These are phyloP conservation scores for Oplegnathus fasciatus DNA, from an alignment of 2,113 vertebrate genomes.

Conservation along the genomic window DNA sequence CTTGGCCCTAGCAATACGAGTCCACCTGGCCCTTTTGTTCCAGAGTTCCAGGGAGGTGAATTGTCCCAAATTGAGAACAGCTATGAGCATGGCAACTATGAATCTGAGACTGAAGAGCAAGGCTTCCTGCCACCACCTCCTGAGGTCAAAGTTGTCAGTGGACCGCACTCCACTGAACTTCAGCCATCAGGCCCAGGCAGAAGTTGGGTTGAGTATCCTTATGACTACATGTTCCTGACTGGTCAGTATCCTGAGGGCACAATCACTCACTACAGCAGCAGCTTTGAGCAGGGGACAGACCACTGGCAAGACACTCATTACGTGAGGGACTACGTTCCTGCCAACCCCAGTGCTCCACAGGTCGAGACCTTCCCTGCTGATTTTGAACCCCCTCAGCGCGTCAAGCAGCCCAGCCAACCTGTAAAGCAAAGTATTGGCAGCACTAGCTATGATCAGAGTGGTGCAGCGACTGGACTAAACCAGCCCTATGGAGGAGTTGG, in stretches of 20 bases:
- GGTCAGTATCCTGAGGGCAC: constrained; percentile 44
- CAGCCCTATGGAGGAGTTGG: not conserved
- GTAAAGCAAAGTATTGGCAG: not conserved
- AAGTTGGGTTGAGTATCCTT: not conserved
- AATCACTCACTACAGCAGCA: constrained; percentile 5
- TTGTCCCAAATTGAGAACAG: not conserved
- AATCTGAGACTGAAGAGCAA: constrained; percentile 15
- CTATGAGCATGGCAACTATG: constrained; percentile 20
- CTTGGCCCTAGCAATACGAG: not conserved
- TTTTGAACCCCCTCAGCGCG: fast-evolving
- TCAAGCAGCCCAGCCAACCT: fast-evolving
- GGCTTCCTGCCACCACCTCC: not conserved
- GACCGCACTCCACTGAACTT: not conserved
- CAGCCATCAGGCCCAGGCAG: fast-evolving
- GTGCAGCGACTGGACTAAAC: not conserved
- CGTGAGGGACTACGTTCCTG: not conserved
- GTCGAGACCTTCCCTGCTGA: not conserved
- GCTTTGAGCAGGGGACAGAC: constrained; percentile 34
- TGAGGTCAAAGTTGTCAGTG: fast-evolving
- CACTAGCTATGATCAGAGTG: too few relatives aligned
- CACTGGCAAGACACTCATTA: not conserved
- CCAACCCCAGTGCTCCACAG: not conserved
- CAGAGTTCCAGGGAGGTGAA: constrained; percentile 18
- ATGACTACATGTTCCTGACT: constrained; percentile 27
- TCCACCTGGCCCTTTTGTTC: not conserved